These are phyloP conservation scores for Myotis brandtii DNA, from an alignment of 2,113 vertebrate genomes.

Conservation along the genomic window DNA sequence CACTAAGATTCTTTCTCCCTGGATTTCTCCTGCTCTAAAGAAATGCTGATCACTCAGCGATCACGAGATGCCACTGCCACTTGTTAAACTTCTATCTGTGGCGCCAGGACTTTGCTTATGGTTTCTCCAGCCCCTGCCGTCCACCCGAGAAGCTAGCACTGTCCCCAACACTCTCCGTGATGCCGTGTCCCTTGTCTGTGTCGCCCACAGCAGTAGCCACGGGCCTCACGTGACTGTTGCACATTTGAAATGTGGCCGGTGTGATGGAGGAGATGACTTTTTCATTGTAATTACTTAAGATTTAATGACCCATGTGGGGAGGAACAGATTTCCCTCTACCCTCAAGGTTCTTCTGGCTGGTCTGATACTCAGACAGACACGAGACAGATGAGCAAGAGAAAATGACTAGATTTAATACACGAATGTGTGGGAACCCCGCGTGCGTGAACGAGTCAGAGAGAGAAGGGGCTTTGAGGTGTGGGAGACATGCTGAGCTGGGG, in stretches of 20 bases:
- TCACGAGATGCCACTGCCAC: neutral
- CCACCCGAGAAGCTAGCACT: neutral
- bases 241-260: neutral
- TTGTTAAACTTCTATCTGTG: neutral
- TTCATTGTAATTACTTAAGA: neutral
- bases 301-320: neutral
- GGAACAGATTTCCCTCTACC: neutral
- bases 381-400: neutral
- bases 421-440: no score
- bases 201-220: neutral
- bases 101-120: neutral
- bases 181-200: rapidly evolving
- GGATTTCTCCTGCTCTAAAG: neutral
- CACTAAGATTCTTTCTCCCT: neutral
- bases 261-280: neutral
- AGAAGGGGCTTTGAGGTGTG: neutral
- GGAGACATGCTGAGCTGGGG: neutral
- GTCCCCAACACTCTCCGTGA: rapidly evolving
- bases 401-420: neutral
- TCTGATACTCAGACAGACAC: neutral
- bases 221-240: rapidly evolving
- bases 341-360: neutral
- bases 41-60: neutral
- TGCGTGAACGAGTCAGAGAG: neutral
- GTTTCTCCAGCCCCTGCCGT: neutral